Percentiles rank a stretch among this genome's conserved stretches.
Evolutionary conservation across 2,797 vertebrate species (phyloP).

Genomic region (Anabacerthia variegaticeps): DNA sequence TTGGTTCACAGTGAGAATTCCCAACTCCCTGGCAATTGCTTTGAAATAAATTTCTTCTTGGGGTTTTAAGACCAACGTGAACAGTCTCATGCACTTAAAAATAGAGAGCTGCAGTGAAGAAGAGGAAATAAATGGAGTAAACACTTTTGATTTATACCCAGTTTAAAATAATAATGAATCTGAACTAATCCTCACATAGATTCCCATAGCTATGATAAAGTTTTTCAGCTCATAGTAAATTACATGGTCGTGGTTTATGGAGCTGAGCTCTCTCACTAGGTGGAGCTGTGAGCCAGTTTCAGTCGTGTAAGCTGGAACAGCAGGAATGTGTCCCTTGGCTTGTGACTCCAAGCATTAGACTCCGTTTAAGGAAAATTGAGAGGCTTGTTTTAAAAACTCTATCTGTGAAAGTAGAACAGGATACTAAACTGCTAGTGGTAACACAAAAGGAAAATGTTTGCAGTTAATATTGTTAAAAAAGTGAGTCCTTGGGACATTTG

Average conservation of each 20-base stretch:
- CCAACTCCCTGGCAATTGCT: neutral
- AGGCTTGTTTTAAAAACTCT: neutral
- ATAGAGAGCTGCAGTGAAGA: neutral
- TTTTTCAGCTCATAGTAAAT: neutral
- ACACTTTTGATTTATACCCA: neutral
- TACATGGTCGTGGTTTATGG: neutral
- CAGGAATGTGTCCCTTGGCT: neutral
- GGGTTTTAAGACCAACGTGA: neutral
- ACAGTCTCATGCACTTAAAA: neutral
- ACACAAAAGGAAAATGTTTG: neutral
- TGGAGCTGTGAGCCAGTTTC: constrained; percentile 56
- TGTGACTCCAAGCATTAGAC: neutral
- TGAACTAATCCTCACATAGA: neutral
- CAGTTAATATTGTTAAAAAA: neutral
- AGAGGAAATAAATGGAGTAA: neutral
- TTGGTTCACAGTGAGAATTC: neutral
- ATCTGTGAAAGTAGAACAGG: neutral
- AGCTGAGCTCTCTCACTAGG: constrained; percentile 35
- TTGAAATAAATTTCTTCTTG: neutral
- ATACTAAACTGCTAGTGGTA: neutral
- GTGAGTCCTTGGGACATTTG: neutral
- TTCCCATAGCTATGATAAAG: accelerated
- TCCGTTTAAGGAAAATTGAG: neutral
- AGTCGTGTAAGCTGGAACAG: neutral
- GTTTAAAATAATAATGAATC: neutral